Percentiles rank a stretch among this genome's conserved stretches.
phyloP scores from a whole-genome alignment of 2,797 vertebrate species.

The Tinamus major region DNA sequence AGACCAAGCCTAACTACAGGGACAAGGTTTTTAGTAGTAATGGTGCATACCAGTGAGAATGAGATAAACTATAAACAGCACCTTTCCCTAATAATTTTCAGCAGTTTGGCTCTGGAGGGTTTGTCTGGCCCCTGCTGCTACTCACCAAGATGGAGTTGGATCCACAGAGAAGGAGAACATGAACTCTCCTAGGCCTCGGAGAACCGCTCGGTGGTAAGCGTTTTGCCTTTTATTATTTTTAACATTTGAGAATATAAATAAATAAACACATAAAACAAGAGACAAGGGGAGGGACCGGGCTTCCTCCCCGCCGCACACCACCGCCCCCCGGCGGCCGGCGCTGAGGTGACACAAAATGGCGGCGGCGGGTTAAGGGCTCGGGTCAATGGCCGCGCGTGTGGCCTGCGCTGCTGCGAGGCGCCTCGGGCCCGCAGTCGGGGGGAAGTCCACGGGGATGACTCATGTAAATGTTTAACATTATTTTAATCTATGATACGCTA shows the following conservation, averaged over 20 bases:
- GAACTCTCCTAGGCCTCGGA: neutral
- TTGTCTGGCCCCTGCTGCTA: neutral
- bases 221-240: neutral
- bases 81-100: neutral
- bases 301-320: accelerated
- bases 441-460: too few relatives aligned
- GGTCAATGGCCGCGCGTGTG: too few relatives aligned
- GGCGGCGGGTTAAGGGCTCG: too few relatives aligned
- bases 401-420: too few relatives aligned
- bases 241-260: too few relatives aligned
- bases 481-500: neutral
- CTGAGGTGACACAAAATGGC: neutral
- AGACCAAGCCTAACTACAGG: neutral
- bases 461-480: neutral
- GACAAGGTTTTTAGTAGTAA: neutral
- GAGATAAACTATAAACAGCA: neutral
- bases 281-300: too few relatives aligned
- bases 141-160: neutral
- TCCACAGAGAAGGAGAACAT: neutral
- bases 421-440: too few relatives aligned
- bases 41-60: neutral
- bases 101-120: neutral
- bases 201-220: accelerated
- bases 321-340: neutral
- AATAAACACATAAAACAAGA: too few relatives aligned